Conservation (phyloP, 1,140 invertebrate species). For the Cecropterus lyciades region DNA sequence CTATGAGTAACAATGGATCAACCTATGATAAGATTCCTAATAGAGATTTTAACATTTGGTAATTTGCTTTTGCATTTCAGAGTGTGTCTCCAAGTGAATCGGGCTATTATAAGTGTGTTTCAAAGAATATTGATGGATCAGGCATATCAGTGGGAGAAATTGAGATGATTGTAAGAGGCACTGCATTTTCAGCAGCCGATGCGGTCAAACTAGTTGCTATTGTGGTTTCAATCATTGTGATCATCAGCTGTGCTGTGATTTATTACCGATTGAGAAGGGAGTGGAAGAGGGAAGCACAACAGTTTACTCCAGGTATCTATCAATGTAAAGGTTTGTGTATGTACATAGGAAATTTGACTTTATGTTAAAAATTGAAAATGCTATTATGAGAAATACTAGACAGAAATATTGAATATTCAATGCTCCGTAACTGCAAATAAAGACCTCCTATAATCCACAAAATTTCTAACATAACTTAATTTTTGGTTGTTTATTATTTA, state of each 20-base stretch:
- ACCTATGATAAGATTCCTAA: too few relatives aligned
- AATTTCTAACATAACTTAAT: too few relatives aligned
- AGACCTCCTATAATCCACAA: too few relatives aligned
- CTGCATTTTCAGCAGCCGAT: conserved; percentile 82
- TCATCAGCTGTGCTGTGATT: conserved; percentile 73
- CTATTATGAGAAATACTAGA: too few relatives aligned
- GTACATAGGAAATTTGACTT: too few relatives aligned
- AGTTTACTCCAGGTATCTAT: conserved; percentile 61
- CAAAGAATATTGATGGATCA: conserved; percentile 84
- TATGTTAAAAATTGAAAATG: too few relatives aligned
- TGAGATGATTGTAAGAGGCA: conserved; percentile 85
- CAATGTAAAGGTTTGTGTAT: too few relatives aligned
- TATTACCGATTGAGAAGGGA: conserved; percentile 73
- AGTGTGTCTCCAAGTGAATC: conserved; percentile 85
- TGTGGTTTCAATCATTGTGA: conserved; percentile 72
- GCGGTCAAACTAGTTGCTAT: conserved; percentile 74
- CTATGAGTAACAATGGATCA: too few relatives aligned
- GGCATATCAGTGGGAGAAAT: conserved; percentile 84
- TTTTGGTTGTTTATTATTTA: too few relatives aligned
- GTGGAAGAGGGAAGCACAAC: conserved; percentile 66
- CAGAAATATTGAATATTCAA: too few relatives aligned
- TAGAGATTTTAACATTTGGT: too few relatives aligned
- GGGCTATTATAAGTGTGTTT: conserved; percentile 87
- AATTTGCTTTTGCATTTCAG: conserved; percentile 70
- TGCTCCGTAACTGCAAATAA: too few relatives aligned